Conservation (phyloP, 2,113 vertebrate species). For the Etheostoma cragini region DNA sequence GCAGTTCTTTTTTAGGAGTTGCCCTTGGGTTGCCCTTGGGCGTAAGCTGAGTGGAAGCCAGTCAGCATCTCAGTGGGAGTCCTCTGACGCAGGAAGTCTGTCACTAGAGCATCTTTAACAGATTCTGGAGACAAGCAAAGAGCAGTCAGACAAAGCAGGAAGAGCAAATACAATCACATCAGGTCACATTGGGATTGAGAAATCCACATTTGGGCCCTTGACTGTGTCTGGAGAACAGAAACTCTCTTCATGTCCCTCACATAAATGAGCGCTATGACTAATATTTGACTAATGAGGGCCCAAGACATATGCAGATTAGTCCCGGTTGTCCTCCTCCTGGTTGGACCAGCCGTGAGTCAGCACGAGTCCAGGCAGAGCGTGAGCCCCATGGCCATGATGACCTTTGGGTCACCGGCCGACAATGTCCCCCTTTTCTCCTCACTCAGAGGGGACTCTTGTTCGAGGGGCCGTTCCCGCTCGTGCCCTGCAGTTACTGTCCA, state of each 20-base stretch:
- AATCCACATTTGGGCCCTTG: slow-evolving; percentile 38
- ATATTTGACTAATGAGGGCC: slow-evolving; percentile 78
- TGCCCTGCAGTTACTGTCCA: slow-evolving; percentile 55
- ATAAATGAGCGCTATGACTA: slow-evolving; percentile 70
- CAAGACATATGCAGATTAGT: slow-evolving; percentile 45
- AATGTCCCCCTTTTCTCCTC: slow-evolving; percentile 75
- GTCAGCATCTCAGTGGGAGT: slow-evolving; percentile 39
- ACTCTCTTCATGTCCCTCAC: slow-evolving; percentile 46
- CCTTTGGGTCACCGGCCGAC: slow-evolving; percentile 62
- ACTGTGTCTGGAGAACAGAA: slow-evolving; percentile 43
- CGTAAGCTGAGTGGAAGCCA: slow-evolving; percentile 26
- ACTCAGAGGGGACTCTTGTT: slow-evolving; percentile 70
- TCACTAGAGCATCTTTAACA: background rate
- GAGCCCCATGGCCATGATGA: slow-evolving; percentile 64
- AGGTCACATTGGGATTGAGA: slow-evolving; percentile 46
- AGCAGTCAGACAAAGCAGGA: background rate
- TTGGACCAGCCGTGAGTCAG: slow-evolving; percentile 69
- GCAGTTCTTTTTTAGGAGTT: background rate
- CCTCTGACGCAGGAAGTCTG: slow-evolving; percentile 27
- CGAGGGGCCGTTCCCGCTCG: slow-evolving; percentile 63
- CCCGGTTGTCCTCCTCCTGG: slow-evolving; percentile 27
- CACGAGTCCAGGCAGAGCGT: slow-evolving; percentile 38
- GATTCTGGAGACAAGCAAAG: background rate
- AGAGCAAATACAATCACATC: slow-evolving; percentile 45
- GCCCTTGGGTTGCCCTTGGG: slow-evolving; percentile 16